A percentile compares a stretch with the other conserved stretches of the same genome.
Conservation (phyloP, 2,888 invertebrate species). For the Odontothrips loti region DNA sequence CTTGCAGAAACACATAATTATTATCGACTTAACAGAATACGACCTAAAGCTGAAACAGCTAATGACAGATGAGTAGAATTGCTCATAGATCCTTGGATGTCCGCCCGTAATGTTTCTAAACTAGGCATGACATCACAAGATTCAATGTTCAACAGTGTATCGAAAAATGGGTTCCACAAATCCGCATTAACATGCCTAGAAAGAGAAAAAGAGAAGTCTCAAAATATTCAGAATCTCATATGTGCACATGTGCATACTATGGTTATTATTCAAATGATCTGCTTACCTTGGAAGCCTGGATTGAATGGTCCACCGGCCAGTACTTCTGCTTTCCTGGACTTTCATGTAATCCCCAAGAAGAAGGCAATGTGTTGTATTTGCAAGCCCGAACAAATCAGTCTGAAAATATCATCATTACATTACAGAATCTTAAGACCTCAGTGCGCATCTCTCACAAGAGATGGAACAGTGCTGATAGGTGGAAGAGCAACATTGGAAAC, state of each 20-base stretch:
- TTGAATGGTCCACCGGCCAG: conserved; percentile 65
- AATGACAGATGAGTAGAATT: not conserved
- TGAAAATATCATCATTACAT: conserved; percentile 45
- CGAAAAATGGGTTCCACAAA: conserved; percentile 77
- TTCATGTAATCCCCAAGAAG: conserved; percentile 88
- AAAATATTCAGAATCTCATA: conserved; percentile 18
- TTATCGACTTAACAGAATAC: not conserved
- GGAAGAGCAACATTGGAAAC: not conserved
- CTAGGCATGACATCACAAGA: conserved; percentile 72
- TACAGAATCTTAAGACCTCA: not conserved
- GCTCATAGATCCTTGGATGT: not conserved
- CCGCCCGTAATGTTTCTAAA: conserved; percentile 44
- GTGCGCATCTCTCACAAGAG: too few relatives aligned
- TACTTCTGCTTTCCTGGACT: conserved; percentile 56
- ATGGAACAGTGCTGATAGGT: too few relatives aligned
- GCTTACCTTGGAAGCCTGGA: conserved; percentile 65
- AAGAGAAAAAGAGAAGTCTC: conserved; percentile 38
- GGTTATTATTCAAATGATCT: conserved; percentile 2
- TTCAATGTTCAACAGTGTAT: conserved; percentile 73
- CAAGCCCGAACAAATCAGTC: conserved; percentile 85
- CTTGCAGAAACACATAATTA: not conserved
- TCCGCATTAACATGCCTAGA: conserved; percentile 64
- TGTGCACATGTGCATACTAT: conserved; percentile 17
- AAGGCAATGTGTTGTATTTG: conserved; percentile 81
- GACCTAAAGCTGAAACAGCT: not conserved